Conservation (phyloP, 2,797 vertebrate genomes). For the Oryzias dopingdopingensis region DNA sequence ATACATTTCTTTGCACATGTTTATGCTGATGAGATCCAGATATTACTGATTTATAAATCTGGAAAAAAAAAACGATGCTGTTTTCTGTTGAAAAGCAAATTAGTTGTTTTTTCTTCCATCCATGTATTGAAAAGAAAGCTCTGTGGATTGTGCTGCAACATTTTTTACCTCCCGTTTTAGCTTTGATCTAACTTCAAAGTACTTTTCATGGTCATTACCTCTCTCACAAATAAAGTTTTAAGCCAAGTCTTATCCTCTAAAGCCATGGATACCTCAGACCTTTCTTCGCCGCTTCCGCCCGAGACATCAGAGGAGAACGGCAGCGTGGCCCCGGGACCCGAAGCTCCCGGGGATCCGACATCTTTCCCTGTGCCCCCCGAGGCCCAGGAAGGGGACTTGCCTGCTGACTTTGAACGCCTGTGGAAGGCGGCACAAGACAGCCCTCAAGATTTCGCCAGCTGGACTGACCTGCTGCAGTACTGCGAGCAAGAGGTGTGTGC, state of each 20-base stretch:
- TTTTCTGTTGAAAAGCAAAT: too few species aligned
- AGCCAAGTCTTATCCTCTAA: background rate
- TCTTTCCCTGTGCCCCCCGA: constrained; percentile 40
- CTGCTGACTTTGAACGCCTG: constrained; percentile 79
- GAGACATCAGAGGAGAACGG: constrained; percentile 52
- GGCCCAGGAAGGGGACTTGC: constrained; percentile 70
- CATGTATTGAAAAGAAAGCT: too few species aligned
- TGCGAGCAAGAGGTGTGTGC: constrained; percentile 83
- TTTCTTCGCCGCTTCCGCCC: constrained; percentile 16
- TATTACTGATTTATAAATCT: background rate
- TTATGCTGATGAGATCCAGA: background rate
- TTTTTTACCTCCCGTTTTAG: too few species aligned
- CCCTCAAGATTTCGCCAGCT: constrained; percentile 80
- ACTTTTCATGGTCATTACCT: background rate
- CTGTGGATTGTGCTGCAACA: too few species aligned
- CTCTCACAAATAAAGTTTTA: background rate
- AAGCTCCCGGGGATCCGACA: constrained; percentile 14
- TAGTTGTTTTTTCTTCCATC: too few species aligned
- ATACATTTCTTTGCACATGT: background rate
- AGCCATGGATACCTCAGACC: constrained; percentile 59
- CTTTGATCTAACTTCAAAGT: too few species aligned
- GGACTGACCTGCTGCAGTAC: constrained; percentile 84
- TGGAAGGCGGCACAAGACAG: constrained; percentile 78
- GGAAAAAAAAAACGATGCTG: too few species aligned
- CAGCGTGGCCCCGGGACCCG: constrained; percentile 8